Percentiles rank a stretch among this genome's conserved stretches.
These are phyloP conservation scores for Lipophrys pholis DNA, from an alignment of 2,113 vertebrate genomes.

Conservation along the genomic window DNA sequence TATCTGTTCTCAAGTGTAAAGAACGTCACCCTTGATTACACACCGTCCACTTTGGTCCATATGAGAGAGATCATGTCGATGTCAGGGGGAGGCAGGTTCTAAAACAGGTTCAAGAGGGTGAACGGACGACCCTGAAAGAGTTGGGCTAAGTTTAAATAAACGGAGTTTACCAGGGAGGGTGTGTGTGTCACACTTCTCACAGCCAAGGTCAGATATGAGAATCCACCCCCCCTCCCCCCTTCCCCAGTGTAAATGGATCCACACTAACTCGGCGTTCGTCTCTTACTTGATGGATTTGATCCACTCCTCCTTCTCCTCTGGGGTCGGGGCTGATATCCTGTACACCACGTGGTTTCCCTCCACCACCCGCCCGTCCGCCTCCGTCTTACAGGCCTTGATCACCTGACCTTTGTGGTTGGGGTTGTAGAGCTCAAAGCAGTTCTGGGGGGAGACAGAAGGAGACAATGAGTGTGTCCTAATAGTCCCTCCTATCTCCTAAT, in stretches of 20 bases:
- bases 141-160: too few relatives aligned
- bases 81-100: too few relatives aligned
- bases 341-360: slow-evolving; percentile 99
- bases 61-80: too few relatives aligned
- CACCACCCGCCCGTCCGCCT: slow-evolving; percentile 95
- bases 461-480: too few relatives aligned
- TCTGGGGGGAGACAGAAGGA: slow-evolving; percentile 76
- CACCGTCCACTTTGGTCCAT: too few relatives aligned
- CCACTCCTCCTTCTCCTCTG: slow-evolving; percentile 98
- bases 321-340: slow-evolving; percentile 96
- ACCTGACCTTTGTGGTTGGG: slow-evolving; percentile 97
- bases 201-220: slow-evolving; percentile 79
- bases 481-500: too few relatives aligned
- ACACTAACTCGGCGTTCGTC: slow-evolving; percentile 4
- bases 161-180: too few relatives aligned
- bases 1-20: too few relatives aligned
- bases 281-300: slow-evolving; percentile 98
- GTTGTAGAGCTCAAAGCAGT: slow-evolving; percentile 98
- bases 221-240: slow-evolving; percentile 67
- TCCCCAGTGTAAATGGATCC: slow-evolving; percentile 73
- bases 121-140: too few relatives aligned
- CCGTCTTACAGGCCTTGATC: slow-evolving; percentile 98
- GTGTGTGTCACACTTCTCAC: slow-evolving; percentile 34
- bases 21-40: too few relatives aligned
- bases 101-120: too few relatives aligned